phyloP scores from a whole-genome alignment of 1,140 invertebrate species.

The Planococcus citri region DNA sequence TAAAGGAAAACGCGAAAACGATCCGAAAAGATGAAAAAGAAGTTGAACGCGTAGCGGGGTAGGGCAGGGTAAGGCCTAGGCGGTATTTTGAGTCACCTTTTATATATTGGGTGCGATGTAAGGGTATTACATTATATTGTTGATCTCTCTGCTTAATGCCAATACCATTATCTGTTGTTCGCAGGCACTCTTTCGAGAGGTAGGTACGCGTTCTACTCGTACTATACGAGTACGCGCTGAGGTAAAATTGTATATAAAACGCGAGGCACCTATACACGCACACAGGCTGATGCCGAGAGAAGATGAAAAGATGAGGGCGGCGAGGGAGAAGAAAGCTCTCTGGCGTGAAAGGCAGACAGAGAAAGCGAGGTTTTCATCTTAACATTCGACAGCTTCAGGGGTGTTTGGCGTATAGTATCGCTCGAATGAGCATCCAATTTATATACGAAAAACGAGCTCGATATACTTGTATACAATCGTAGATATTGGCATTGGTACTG shows the following conservation, averaged over 20 bases:
- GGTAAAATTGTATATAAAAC: not conserved
- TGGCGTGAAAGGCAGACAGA: too few relatives aligned
- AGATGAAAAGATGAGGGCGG: too few relatives aligned
- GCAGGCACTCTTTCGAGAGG: constrained; percentile 12
- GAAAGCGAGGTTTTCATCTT: constrained; percentile 16
- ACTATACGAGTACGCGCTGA: not conserved
- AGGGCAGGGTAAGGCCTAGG: not conserved
- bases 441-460: not conserved
- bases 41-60: not conserved
- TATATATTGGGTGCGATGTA: not conserved
- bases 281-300: too few relatives aligned
- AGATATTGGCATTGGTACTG: too few relatives aligned
- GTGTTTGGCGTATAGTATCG: constrained; percentile 12
- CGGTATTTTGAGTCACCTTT: constrained; percentile 13
- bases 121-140: constrained; percentile 11
- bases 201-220: not conserved
- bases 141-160: constrained; percentile 12
- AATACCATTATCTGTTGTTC: constrained; percentile 19
- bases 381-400: constrained; percentile 10
- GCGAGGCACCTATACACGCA: too few relatives aligned
- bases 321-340: too few relatives aligned
- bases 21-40: too few relatives aligned
- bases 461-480: too few relatives aligned
- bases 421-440: constrained; percentile 19
- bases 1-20: too few relatives aligned